Percentiles rank a stretch among this genome's conserved stretches.
Conservation (phyloP, 2,113 vertebrate species). For the Falco punctatus region DNA sequence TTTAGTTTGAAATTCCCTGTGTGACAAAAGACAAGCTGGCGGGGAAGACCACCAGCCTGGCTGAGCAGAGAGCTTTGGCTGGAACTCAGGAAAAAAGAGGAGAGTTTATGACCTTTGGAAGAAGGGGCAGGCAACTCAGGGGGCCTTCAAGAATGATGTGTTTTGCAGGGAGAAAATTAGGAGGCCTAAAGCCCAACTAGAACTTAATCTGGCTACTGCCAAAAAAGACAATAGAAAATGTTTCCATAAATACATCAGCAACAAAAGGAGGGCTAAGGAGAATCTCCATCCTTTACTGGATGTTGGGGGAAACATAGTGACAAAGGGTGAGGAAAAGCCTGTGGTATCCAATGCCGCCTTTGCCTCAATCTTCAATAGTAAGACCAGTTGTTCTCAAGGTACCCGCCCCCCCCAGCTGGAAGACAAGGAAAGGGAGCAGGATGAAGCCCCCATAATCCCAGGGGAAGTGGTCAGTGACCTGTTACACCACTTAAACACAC, state of each 20-base stretch:
- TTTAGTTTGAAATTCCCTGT: no score
- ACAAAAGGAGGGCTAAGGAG: not conserved
- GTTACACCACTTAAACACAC: no score
- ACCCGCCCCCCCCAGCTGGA: not conserved
- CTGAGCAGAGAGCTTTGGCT: not conserved
- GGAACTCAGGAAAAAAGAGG: not conserved
- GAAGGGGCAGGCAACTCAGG: not conserved
- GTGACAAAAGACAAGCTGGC: no score
- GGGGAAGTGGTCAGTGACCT: no score
- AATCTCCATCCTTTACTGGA: not conserved
- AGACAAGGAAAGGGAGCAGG: not conserved
- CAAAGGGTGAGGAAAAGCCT: not conserved
- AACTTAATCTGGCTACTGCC: no score
- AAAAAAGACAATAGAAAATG: not conserved
- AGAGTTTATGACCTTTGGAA: not conserved
- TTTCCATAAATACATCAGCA: not conserved
- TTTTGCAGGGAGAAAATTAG: no score
- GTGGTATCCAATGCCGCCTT: not conserved
- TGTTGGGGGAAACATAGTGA: rapidly evolving
- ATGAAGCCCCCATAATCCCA: not conserved
- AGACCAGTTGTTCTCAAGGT: not conserved
- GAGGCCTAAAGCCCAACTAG: no score
- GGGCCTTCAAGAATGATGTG: no score
- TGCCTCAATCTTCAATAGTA: not conserved
- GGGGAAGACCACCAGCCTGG: not conserved